Base-by-base conservation (phyloP, 2,888 invertebrate species). In the Sinodicranocentrus sp. region DNA sequence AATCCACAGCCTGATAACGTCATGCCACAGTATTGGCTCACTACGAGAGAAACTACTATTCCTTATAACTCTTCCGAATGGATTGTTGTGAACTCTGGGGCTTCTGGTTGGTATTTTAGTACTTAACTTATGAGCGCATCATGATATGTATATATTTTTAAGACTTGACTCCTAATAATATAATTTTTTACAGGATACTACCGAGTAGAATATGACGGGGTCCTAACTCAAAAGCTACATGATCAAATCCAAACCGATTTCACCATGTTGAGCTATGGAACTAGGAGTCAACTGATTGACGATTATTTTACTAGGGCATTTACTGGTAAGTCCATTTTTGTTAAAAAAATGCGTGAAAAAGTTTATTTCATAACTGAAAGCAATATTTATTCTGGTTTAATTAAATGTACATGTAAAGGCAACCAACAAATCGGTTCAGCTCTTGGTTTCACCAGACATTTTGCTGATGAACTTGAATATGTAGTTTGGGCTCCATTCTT, bases 171-270 rank as follows among this genome's bases (percentile, higher is more conserved):
- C n/a, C n/a, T n/a, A n/a, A n/a, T n/a, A n/a, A n/a, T n/a, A n/a
- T 71, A 17, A 2, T 48, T 21, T 6, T 54, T 28, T 33, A 26
- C 21, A 85, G 97, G 97, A 0, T 98, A 95, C 90, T 98, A 97
- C 90, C 92, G 97, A 83, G 96, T 98, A 0, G 97, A 96, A 90
- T 98, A 98, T 90, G 92, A 94, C 0, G 87, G 90, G 2, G 91
- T 91, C 0, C 54, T 86, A 5, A 82, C 84, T 0, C 52, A 71
- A 28, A 39, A 44, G n/a, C 71, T 86, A 6, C 85, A 85, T 2
- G 72, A 59, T 0, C 85, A 87, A 75, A 33, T 88, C n/a, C 52
- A 13, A 10, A 15, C n/a, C 0, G 67, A 87, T 52, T 84, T 59
- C 48, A 48, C 75, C 15, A 43, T n/a, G 5, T 23, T 88, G 15